Evolutionary conservation across 2,888 invertebrate species (phyloP), one percentile per base, ranked within the genome.

Genomic region (Panopea generosa): DNA sequence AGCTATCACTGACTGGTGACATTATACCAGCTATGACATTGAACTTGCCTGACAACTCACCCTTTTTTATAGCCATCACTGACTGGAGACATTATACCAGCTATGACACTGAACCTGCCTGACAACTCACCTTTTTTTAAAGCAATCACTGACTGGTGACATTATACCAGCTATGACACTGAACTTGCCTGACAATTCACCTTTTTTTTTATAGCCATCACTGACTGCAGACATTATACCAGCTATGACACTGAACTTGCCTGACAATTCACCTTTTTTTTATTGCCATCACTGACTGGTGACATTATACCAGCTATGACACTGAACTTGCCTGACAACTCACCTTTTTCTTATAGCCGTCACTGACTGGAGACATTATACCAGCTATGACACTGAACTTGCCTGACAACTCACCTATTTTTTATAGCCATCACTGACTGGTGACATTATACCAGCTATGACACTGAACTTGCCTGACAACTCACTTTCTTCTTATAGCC

Each of bases 281-380:
- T 96, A 90, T 99, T 99, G 0, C 95, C 95, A 93, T 99, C 98
- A 90, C 98, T 97, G 0, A 98, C 98, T 0, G 99, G 99, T 4
- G 98, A 98, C 75, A 98, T 95, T n/a, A 99, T 95, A 2, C 98
- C 99, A 38, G 97, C 97, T 2, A 98, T 94, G 0, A 99, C 98
- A 63, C 95, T 94, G 33, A 33, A 33, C 4, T 33, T 33, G 33
- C 33, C 33, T 96, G 90, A 18, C 3, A 11, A 66, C 84, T 83
- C 76, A 93, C 94, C 92, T 93, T 96, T 91, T 98, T 98, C 0
- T 95, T 96, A 90, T 99, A 99, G 0, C 95, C 95, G 93, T 99
- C 98, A 90, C 98, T 97, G 0, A 98, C 98, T 0, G 99, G 99
- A 4, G 98, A 98, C 75, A 98, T 95, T n/a, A 99, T 95, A 2